Base-by-base conservation (phyloP, 1,140 invertebrate species). In the Hylyphantes graminicola region DNA sequence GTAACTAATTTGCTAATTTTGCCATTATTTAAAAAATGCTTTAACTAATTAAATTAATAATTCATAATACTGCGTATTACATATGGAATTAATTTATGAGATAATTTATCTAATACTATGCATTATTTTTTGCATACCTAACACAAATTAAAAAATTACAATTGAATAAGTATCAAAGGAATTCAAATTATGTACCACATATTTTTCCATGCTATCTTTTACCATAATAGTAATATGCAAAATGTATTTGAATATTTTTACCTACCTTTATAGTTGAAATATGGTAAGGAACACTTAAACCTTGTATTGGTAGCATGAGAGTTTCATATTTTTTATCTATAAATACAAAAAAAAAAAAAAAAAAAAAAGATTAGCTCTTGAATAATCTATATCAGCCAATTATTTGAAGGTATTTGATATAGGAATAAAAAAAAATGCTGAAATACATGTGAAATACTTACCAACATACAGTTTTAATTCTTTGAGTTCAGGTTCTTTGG, bases 281-380 rank as follows among this genome's bases (percentile, higher is more conserved):
- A 89, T 99, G 98, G 90, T 98, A 99, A 79, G 98, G 98, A 85
- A 98, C 96, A 9, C 97, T 95, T 64, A 97, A 92, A 74, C 98
- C 98, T 91, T 97, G 98, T 87, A 99, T 93, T 0, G 98, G 98
- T 84, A 99, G 90, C 83, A 99, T 98, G 13, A 99, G 94, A 12
- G 97, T 98, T 91, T 99, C 97, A 89, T 98, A 98, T 90, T 97
- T 98, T 88, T 95, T 95, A 91, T 99, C 96, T 95, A 90, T 35
- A 85, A 93, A 92, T 85, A 87, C 63, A 86, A 67, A 9, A 86
- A n/a, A 3, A n/a, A n/a, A n/a, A n/a, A n/a, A n/a, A n/a, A n/a
- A n/a, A n/a, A n/a, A n/a, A 64, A n/a, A 64, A 15, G 3, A 64
- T 64, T 64, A 64, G 12, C 21, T n/a, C n/a, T 0, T 64, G 8